These are phyloP conservation scores for Tamandua tetradactyla DNA, from an alignment of 2,797 vertebrate species.

Conservation along the genomic window DNA sequence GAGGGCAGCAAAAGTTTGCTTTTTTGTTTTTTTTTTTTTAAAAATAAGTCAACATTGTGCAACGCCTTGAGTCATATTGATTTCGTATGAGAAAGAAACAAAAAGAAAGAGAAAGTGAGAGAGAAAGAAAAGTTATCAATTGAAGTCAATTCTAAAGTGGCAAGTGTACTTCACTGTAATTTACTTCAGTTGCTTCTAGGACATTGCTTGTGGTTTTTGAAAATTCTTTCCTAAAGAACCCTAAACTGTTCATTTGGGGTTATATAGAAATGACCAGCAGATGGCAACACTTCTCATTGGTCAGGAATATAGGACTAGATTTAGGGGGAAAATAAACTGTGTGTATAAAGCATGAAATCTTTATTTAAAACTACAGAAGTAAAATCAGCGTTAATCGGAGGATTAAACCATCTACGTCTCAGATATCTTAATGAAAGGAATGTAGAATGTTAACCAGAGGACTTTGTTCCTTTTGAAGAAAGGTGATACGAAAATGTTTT, in stretches of 20 bases:
- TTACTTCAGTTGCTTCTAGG: background rate
- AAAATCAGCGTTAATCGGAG: slow-evolving; percentile 35
- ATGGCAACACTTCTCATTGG: slow-evolving; percentile 22
- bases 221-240: background rate
- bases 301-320: background rate
- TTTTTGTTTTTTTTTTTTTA: background rate
- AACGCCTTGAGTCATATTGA: background rate
- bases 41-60: background rate
- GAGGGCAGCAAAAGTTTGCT: slow-evolving; percentile 67
- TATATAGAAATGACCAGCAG: slow-evolving; percentile 15
- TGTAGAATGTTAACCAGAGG: slow-evolving; percentile 48
- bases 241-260: background rate
- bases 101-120: background rate
- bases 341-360: background rate
- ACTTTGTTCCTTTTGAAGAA: slow-evolving; percentile 30
- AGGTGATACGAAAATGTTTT: slow-evolving; percentile 44
- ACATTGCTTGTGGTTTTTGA: background rate
- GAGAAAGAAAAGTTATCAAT: background rate
- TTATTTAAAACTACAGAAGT: slow-evolving; percentile 41
- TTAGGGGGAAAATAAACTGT: background rate
- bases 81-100: background rate
- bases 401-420: background rate
- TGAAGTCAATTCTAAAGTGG: background rate
- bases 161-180: background rate
- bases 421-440: slow-evolving; percentile 40